Base-by-base conservation (phyloP, 2,888 invertebrate genomes). In the Tillus elongatus region DNA sequence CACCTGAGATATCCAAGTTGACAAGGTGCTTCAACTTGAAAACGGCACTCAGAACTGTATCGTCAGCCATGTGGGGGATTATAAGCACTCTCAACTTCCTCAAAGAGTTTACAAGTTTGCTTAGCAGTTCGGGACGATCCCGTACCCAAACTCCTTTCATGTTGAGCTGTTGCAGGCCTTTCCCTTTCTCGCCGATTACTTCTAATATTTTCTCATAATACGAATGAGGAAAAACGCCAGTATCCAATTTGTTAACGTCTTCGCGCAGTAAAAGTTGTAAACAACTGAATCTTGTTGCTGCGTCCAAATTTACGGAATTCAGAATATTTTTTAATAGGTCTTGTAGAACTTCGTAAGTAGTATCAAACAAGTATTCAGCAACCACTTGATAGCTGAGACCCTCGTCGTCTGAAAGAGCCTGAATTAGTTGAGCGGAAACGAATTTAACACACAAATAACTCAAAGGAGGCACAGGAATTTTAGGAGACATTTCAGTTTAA, bases 111-210 rank as follows among this genome's bases (percentile, higher is more conserved):
- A 82, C 68, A 15, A 79, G 60, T 15, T 74, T 67, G 42, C 73
- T 75, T 66, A 82, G 69, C 8, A 77, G 68, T 38, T 71, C 63
- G 51, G 80, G 70, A 49, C 78, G 74, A 44, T 82, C 80, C 58
- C 78, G 76, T 28, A 78, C 76, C 81, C 81, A 82, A 16, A 82
- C 76, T 9, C 82, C 82, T 66, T 80, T 81, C 38, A 82, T 63
- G 61, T 81, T 80, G 35, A 82, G 69, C 33, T 63, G 60, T 30
- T 75, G 73, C 46, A 82, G 53, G 15, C 79, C 76, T 4, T 67
- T 70, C 4, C 81, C 82, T 60, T 77, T 77, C 13, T 71, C 71
- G 3, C 70, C 68, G 50, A 82, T 76, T 44, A 76, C 71, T 60
- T 77, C 73, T 51, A 82, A 64, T 49, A 82, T 76, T 61, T 75